These are phyloP conservation scores for Dicycla oo DNA, from an alignment of 2,888 invertebrate genomes.

Conservation along the genomic window DNA sequence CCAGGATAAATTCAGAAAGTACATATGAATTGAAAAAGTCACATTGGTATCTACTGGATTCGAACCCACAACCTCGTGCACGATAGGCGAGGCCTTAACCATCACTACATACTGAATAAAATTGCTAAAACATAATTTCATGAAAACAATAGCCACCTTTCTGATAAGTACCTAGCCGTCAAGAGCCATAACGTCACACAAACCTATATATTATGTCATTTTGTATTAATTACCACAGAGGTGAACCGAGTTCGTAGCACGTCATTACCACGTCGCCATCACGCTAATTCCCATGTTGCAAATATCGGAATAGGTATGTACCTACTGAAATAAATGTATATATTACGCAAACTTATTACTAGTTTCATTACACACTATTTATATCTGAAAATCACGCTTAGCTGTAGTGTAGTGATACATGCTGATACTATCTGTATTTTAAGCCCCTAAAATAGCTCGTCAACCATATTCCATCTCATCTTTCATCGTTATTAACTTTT, in stretches of 20 bases:
- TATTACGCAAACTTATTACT: not conserved
- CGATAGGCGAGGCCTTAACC: no score
- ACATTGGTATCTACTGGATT: no score
- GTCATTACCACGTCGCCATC: slow-evolving; percentile 21
- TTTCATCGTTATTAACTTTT: no score
- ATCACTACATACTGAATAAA: not conserved
- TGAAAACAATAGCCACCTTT: not conserved
- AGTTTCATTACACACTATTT: not conserved
- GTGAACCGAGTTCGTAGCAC: slow-evolving; percentile 31
- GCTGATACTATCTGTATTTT: not conserved
- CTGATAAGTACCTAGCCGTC: not conserved
- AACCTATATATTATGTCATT: slow-evolving; percentile 21
- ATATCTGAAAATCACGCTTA: not conserved
- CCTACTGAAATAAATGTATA: slow-evolving; percentile 16
- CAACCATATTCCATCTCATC: no score
- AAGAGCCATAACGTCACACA: slow-evolving; percentile 9
- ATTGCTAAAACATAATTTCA: not conserved
- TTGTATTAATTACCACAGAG: slow-evolving; percentile 19
- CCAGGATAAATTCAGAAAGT: no score
- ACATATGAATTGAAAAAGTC: no score
- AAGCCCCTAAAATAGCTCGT: no score
- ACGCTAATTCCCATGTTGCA: slow-evolving; percentile 17
- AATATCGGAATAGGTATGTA: slow-evolving; percentile 20
- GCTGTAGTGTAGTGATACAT: not conserved
- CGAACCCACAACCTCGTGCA: no score